Evolutionary conservation across 2,113 vertebrate genomes (phyloP).

Genomic region (Corythornis vintsioides): DNA sequence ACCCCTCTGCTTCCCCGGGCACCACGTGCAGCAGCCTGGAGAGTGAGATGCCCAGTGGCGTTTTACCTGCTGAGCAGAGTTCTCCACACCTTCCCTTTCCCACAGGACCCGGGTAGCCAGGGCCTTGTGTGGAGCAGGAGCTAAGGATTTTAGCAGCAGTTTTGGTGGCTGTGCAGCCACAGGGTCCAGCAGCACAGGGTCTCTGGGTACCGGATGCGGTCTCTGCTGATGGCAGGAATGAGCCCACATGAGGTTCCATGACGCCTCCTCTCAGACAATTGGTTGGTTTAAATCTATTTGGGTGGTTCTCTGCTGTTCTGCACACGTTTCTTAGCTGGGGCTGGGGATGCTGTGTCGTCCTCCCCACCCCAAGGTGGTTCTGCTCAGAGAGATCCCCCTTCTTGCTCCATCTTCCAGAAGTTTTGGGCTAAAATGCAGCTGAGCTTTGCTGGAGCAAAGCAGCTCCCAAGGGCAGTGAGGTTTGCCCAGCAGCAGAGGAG

Average conservation of each 20-base stretch:
- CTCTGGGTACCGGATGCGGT: conserved; percentile 19
- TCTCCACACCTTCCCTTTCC: neutral
- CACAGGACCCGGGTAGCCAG: accelerated
- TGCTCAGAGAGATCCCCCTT: neutral
- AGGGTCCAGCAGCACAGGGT: neutral
- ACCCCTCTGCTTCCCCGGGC: accelerated
- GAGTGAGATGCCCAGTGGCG: accelerated
- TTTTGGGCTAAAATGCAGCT: neutral
- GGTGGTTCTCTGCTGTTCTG: neutral
- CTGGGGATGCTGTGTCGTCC: neutral
- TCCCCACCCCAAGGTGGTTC: neutral
- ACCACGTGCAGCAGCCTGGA: accelerated
- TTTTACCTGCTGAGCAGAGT: neutral
- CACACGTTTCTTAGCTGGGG: accelerated
- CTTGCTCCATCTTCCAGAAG: neutral
- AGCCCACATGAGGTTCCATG: neutral
- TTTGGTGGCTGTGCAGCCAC: accelerated
- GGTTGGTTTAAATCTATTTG: conserved; percentile 3
- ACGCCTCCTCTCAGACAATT: neutral
- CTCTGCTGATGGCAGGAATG: neutral
- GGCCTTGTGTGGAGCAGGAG: neutral
- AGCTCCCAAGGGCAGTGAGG: neutral
- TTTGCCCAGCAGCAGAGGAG: neutral
- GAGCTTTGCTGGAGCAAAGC: accelerated
- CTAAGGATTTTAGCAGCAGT: neutral